phyloP scores from a whole-genome alignment of 1,140 invertebrate species.

The Hypsibius dujardini region DNA sequence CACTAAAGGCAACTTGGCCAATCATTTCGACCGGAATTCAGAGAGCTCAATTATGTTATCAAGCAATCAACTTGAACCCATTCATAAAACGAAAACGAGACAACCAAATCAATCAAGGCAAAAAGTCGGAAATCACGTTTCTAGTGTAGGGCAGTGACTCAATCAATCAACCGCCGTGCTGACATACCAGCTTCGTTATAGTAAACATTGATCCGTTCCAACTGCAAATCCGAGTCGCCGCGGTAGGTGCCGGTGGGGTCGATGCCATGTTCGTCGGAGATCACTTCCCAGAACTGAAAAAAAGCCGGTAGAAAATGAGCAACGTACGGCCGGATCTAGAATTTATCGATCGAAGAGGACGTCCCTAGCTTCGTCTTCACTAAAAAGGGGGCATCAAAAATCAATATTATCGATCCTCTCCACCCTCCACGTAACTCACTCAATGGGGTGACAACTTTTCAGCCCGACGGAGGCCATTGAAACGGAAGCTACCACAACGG shows the following conservation, averaged over 20 bases:
- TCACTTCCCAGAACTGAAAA: slow-evolving; percentile 38
- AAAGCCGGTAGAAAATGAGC: not conserved
- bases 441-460: not conserved
- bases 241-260: slow-evolving; percentile 37
- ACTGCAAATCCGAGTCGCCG: slow-evolving; percentile 37
- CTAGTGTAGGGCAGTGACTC: no score
- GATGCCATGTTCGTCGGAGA: slow-evolving; percentile 40
- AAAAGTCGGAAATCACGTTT: not conserved
- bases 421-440: not conserved
- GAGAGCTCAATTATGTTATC: no score
- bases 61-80: no score
- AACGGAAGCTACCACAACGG: not conserved
- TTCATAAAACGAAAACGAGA: no score
- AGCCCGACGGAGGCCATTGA: not conserved
- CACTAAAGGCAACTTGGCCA: no score
- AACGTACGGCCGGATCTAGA: no score
- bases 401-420: no score
- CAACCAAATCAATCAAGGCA: not conserved
- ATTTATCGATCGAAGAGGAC: no score
- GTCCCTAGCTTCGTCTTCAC: no score
- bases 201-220: slow-evolving; percentile 37
- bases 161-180: no score
- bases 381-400: no score
- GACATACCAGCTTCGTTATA: slow-evolving; percentile 33
- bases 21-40: no score